phyloP scores from a whole-genome alignment of 1,140 invertebrate genomes.

The Euura lappo region DNA sequence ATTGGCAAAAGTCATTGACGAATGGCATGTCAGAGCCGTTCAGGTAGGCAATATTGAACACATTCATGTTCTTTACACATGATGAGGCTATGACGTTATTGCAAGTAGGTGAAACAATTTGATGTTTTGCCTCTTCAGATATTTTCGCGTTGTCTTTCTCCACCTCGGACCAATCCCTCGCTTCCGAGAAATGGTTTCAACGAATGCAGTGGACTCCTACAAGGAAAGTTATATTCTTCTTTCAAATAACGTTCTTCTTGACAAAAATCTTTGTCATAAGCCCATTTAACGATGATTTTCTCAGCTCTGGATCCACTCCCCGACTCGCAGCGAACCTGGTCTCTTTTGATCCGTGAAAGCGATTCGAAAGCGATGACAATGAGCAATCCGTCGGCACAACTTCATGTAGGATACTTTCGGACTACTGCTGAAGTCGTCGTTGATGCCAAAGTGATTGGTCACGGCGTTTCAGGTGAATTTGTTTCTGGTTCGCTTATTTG shows the following conservation, averaged over 20 bases:
- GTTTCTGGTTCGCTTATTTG: no score
- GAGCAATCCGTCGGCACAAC: background rate
- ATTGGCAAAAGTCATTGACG: constrained; percentile 35
- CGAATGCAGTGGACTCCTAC: background rate
- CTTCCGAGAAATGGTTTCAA: constrained; percentile 22
- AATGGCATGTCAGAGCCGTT: constrained; percentile 29
- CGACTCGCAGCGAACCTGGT: background rate
- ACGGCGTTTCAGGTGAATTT: no score
- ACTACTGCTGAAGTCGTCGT: no score
- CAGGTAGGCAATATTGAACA: constrained; percentile 43
- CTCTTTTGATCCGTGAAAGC: background rate
- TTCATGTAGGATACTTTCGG: no score
- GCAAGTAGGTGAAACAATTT: constrained; percentile 25
- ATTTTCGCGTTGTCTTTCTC: constrained; percentile 24
- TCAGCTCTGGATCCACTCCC: background rate
- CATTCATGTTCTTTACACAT: constrained; percentile 39
- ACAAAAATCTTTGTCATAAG: background rate
- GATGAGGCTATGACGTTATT: constrained; percentile 27
- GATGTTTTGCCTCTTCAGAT: constrained; percentile 22
- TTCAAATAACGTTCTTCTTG: no score
- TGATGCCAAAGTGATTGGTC: no score
- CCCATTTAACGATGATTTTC: background rate
- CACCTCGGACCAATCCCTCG: constrained; percentile 25
- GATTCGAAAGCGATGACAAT: background rate
- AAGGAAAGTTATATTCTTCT: constrained; percentile 9